Conservation (phyloP, 2,113 vertebrate species). For the Centropus unirufus region DNA sequence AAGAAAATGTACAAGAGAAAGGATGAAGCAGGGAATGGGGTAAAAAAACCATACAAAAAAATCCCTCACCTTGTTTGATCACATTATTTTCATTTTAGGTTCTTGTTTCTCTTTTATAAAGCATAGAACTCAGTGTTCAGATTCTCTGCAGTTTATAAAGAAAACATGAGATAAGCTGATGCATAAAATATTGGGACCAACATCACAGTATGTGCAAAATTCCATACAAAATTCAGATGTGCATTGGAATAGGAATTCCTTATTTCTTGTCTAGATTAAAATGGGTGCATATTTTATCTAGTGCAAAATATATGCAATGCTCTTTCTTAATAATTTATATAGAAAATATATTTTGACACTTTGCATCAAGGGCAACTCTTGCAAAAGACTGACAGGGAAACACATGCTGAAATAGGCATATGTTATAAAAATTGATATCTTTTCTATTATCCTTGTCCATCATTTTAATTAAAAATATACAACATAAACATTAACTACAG, state of each 20-base stretch:
- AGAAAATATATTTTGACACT: constrained; percentile 38
- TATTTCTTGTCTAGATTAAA: constrained; percentile 45
- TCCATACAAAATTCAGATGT: constrained; percentile 63
- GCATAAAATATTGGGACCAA: constrained; percentile 64
- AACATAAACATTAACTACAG: background rate
- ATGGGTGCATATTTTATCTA: constrained; percentile 61
- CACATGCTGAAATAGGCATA: background rate
- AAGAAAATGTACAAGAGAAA: background rate
- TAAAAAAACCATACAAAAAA: accelerated
- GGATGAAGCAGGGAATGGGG: background rate
- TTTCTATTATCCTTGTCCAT: accelerated
- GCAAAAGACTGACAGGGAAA: background rate
- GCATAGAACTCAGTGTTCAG: constrained; percentile 8
- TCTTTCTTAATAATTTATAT: constrained; percentile 65
- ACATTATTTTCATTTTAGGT: constrained; percentile 24
- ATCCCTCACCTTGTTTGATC: background rate
- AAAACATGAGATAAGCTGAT: constrained; percentile 69
- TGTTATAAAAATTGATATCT: background rate
- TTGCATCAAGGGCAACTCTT: background rate
- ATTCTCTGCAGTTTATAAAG: constrained; percentile 66
- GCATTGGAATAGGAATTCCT: constrained; percentile 22
- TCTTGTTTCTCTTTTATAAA: constrained; percentile 34
- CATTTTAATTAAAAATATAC: background rate
- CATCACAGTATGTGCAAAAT: constrained; percentile 58
- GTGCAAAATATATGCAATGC: constrained; percentile 52